Evolutionary conservation across 2,888 invertebrate genomes (phyloP).

Genomic region (Melipona bicolor): DNA sequence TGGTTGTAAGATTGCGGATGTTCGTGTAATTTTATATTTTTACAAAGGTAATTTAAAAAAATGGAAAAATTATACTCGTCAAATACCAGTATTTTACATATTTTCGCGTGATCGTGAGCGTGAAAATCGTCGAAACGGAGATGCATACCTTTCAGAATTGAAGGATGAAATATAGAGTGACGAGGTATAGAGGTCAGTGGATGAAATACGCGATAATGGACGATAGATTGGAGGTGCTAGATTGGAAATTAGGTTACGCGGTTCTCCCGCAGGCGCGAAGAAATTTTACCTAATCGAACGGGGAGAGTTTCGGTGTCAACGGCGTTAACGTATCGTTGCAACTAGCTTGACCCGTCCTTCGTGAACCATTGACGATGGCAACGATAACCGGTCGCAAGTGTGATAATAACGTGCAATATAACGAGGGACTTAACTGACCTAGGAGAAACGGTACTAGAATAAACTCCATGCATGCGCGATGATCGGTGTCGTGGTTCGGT

Average conservation of each 20-base stretch:
- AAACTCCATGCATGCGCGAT: constrained; percentile 49
- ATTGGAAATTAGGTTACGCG: constrained; percentile 3
- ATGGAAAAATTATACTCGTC: too few species aligned
- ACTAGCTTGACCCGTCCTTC: constrained; percentile 53
- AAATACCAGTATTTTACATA: too few species aligned
- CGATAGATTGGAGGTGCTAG: background rate
- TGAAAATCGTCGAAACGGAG: too few species aligned
- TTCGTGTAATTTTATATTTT: background rate
- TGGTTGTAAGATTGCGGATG: background rate
- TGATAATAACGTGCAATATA: constrained; percentile 22
- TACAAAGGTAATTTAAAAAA: too few species aligned
- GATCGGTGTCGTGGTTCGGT: constrained; percentile 1
- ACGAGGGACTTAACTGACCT: constrained; percentile 63
- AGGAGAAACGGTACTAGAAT: constrained; percentile 65
- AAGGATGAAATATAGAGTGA: background rate
- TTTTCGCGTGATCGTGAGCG: too few species aligned
- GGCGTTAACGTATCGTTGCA: constrained; percentile 45
- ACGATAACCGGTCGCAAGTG: constrained; percentile 36
- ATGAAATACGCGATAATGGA: background rate
- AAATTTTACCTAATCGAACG: constrained; percentile 8
- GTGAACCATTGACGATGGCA: constrained; percentile 39
- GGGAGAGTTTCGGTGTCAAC: constrained; percentile 24
- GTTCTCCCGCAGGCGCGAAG: background rate
- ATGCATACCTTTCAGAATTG: too few species aligned
- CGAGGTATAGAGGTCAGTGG: background rate